Conservation (phyloP, 2,888 invertebrate species). For the Chironomus tentans region DNA sequence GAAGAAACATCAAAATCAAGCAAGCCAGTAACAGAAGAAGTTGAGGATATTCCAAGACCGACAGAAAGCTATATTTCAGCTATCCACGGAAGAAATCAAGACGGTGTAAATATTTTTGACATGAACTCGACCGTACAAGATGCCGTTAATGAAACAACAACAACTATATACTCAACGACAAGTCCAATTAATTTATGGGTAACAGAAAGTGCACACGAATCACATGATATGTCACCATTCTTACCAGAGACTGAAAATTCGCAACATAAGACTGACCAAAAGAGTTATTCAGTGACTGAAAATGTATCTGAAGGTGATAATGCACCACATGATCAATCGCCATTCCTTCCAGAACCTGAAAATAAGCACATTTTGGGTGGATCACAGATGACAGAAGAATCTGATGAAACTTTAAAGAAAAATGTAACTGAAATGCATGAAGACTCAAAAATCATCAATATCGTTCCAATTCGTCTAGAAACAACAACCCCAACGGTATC, state of each 20-base stretch:
- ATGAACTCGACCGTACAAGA: conserved; percentile 27
- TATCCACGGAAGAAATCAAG: neutral
- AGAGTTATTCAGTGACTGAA: conserved; percentile 29
- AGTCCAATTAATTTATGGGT: conserved; percentile 28
- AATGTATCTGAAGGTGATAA: conserved; percentile 27
- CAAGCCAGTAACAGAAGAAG: conserved; percentile 30
- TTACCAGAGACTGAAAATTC: conserved; percentile 26
- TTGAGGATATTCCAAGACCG: conserved; percentile 31
- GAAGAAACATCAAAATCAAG: neutral
- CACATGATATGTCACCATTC: conserved; percentile 28
- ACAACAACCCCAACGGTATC: neutral
- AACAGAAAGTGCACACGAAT: neutral
- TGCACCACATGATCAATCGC: conserved; percentile 33
- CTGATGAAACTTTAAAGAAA: conserved; percentile 11
- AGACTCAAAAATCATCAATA: conserved; percentile 14
- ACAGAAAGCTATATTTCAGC: conserved; percentile 30
- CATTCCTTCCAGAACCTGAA: conserved; percentile 57
- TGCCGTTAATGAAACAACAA: neutral
- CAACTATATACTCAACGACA: conserved; percentile 30
- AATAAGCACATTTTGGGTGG: conserved; percentile 53
- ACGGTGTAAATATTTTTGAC: conserved; percentile 30
- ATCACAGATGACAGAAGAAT: conserved; percentile 36
- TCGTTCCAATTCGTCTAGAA: neutral
- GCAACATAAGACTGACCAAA: conserved; percentile 9
- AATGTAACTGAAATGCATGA: neutral